Percentiles rank a stretch among this genome's conserved stretches.
These are phyloP conservation scores for Tachycineta bicolor DNA, from an alignment of 2,113 vertebrate genomes.

Conservation along the genomic window DNA sequence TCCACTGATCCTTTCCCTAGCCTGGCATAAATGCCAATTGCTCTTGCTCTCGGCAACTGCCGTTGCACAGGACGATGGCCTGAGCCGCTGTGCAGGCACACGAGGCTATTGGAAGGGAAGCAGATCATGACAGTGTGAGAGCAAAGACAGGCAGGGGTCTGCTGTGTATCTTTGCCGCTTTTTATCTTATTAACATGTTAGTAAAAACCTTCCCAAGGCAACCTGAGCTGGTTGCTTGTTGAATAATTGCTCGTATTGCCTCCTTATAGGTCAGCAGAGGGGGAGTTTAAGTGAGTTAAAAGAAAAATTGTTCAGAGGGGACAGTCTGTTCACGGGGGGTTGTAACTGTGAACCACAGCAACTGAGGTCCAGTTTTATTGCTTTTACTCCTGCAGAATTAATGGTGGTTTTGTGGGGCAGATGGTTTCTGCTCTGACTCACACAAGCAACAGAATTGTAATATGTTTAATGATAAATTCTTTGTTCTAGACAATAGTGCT, in stretches of 20 bases:
- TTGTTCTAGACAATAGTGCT: neutral
- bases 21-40: rapidly evolving
- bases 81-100: neutral
- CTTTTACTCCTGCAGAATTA: constrained; percentile 28
- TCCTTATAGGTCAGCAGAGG: constrained; percentile 27
- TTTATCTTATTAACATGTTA: constrained; percentile 69
- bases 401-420: neutral
- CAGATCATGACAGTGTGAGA: constrained; percentile 35
- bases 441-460: neutral
- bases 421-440: constrained; percentile 42
- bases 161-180: constrained; percentile 58
- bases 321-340: constrained; percentile 36
- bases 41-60: neutral
- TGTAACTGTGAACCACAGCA: neutral
- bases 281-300: constrained; percentile 15
- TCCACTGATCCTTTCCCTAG: neutral
- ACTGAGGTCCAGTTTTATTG: constrained; percentile 32
- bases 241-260: constrained; percentile 47
- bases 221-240: constrained; percentile 58
- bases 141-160: constrained; percentile 58
- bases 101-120: constrained; percentile 10
- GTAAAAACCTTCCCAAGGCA: constrained; percentile 61
- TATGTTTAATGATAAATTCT: constrained; percentile 6
- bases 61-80: neutral
- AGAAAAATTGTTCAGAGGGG: constrained; percentile 58